Percentiles rank a stretch among this genome's conserved stretches.
Evolutionary conservation across 2,113 vertebrate species (phyloP).

Genomic region (Mus spicilegus): DNA sequence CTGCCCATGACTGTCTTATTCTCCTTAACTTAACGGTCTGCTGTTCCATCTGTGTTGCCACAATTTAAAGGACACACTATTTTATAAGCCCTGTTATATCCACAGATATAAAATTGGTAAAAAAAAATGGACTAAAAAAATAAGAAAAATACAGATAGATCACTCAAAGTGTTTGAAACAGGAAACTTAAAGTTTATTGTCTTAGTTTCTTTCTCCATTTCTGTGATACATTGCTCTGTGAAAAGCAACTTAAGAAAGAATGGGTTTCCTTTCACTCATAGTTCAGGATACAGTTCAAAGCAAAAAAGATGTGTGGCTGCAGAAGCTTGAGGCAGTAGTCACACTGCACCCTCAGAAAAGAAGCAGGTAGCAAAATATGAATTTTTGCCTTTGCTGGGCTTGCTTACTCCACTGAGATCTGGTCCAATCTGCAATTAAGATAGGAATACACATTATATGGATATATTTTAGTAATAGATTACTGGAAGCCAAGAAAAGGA

Average conservation of each 20-base stretch:
- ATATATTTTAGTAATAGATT: not conserved
- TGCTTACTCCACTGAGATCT: not conserved
- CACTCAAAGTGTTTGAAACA: not conserved
- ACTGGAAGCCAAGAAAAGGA: not conserved
- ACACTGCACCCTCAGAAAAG: not conserved
- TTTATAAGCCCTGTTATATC: not conserved
- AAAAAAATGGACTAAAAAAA: not conserved
- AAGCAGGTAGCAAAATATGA: not conserved
- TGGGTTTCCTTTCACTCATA: not conserved
- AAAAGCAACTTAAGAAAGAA: not conserved
- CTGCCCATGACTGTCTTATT: not conserved
- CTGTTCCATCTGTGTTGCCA: not conserved
- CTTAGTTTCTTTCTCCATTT: not conserved
- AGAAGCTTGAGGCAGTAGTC: not conserved
- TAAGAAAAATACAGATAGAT: not conserved
- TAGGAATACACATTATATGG: not conserved
- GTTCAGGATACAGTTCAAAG: not conserved
- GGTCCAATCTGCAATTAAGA: not conserved
- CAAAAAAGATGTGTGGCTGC: not conserved
- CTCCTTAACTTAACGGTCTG: not conserved
- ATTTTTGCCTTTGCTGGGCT: too few species aligned
- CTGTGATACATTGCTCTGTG: not conserved
- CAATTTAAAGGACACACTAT: not conserved
- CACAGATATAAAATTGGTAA: not conserved
- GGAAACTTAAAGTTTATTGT: not conserved